These are phyloP conservation scores for Notamacropus eugenii DNA, from an alignment of 2,797 vertebrate genomes.

Conservation along the genomic window DNA sequence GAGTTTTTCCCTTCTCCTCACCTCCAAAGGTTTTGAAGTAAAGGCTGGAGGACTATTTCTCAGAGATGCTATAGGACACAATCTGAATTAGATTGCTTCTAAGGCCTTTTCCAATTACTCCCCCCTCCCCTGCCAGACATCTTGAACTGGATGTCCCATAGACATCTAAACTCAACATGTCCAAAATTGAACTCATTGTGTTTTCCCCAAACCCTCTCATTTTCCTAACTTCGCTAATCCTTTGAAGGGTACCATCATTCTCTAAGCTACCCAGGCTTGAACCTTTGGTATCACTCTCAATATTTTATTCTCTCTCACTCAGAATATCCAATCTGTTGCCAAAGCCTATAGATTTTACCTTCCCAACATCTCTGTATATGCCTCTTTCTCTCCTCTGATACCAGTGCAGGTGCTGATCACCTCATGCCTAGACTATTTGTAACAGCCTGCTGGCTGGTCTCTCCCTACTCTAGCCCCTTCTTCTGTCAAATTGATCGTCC, in stretches of 20 bases:
- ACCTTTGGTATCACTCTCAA: neutral
- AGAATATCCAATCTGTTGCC: neutral
- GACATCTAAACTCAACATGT: neutral
- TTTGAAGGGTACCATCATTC: neutral
- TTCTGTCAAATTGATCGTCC: neutral
- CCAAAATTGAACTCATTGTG: neutral
- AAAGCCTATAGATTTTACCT: neutral
- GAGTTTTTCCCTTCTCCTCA: neutral
- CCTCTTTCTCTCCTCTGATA: neutral
- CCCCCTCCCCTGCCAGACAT: neutral
- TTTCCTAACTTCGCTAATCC: neutral
- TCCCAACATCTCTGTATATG: neutral
- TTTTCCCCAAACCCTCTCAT: neutral
- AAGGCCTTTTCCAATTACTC: neutral
- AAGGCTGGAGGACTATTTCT: neutral
- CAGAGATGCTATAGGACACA: neutral
- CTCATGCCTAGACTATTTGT: neutral
- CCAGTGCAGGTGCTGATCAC: neutral
- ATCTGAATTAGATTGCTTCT: neutral
- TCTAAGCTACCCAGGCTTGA: neutral
- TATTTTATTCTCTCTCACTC: neutral
- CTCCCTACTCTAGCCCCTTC: neutral
- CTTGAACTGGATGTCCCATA: neutral
- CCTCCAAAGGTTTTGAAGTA: neutral
- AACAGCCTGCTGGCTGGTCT: neutral